Conservation (phyloP, 2,888 invertebrate species). For the Leptothorax acervorum region DNA sequence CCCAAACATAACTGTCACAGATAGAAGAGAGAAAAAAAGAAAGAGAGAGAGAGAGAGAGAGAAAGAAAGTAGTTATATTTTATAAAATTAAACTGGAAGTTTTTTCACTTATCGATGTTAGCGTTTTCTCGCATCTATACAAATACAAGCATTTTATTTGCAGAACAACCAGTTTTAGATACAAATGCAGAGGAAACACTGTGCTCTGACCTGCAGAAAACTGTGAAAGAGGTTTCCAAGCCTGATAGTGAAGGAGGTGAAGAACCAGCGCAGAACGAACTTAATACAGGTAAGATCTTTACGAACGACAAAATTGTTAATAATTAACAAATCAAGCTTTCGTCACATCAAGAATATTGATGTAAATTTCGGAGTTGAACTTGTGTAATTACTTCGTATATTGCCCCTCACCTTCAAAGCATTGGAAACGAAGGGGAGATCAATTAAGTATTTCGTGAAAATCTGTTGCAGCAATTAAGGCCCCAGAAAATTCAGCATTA, state of each 20-base stretch:
- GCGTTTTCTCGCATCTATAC: neutral
- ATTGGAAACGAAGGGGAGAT: neutral
- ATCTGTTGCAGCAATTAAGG: constrained; percentile 34
- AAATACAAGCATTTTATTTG: constrained; percentile 26
- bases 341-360: neutral
- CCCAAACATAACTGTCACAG: neutral
- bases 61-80: neutral
- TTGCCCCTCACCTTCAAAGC: neutral
- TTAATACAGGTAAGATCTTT: constrained; percentile 64
- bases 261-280: constrained; percentile 38
- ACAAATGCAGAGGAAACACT: constrained; percentile 8
- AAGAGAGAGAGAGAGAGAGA: no score
- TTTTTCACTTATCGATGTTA: neutral
- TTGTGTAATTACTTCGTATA: neutral
- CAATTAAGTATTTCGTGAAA: neutral
- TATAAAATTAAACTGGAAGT: neutral
- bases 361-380: neutral
- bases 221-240: constrained; percentile 7
- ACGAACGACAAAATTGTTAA: constrained; percentile 51
- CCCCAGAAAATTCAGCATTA: constrained; percentile 31
- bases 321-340: constrained; percentile 33
- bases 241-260: constrained; percentile 28
- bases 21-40: neutral
- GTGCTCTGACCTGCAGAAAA: constrained; percentile 26
- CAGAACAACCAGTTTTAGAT: constrained; percentile 47